Base-by-base conservation (phyloP, 1,140 invertebrate genomes). In the Rhyzopertha dominica region DNA sequence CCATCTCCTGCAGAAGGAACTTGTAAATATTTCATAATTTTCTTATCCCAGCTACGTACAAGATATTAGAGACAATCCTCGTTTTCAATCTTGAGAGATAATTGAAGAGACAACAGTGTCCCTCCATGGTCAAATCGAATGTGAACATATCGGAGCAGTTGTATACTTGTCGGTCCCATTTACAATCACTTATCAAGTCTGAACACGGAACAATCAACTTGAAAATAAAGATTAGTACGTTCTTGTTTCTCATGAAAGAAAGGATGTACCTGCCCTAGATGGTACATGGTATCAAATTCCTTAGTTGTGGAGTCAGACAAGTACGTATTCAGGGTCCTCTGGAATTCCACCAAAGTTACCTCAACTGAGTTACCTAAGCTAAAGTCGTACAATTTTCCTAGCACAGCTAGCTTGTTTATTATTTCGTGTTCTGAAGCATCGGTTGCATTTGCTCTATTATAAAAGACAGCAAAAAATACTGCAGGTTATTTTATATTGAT, bases 91-190 rank as follows among this genome's bases (percentile, higher is more conserved):
- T 4, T 5, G 26, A 8, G 16, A 55, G 35, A 36, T 76, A 74
- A 58, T 80, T 80, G 49, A 79, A 80, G 3, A 68, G 60, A 42
- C 78, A 80, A 55, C 77, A 80, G 48, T 68, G 75, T 14, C 78
- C 77, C 12, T 70, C 68, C n/a, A 68, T 65, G 1, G 77, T 78
- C 4, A 68, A 67, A 5, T 69, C 66, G 3, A 68, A 57, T 0
- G 38, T 10, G 52, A 79, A 78, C 7, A 76, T 41, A 0, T 65
- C 51, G 0, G 53, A 53, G 42, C 77, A 80, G 34, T 73, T 43
- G 0, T 58, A 47, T 5, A 52, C 9, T 9, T 51, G 28, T 0
- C 66, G 66, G 1, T 53, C 59, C 69, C 75, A 78, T 0, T 37
- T 28, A 47, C 77, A 80, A 23, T 52, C 61, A 0, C 68, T 8